Conservation (phyloP, 2,888 invertebrate species). For the Caenorhabditis zanzibari region DNA sequence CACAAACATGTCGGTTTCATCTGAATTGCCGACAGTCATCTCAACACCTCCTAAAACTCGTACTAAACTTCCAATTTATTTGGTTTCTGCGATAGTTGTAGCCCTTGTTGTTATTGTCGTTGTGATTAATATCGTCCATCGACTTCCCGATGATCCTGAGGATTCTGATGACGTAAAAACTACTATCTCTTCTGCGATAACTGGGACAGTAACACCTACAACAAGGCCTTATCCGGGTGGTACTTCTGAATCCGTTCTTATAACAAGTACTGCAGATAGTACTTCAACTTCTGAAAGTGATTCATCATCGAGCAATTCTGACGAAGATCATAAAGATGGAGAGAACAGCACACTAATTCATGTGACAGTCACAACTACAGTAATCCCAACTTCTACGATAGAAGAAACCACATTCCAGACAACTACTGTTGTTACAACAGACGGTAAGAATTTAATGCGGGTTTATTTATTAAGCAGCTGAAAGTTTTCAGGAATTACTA, state of each 20-base stretch:
- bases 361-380: slow-evolving; percentile 41
- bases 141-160: slow-evolving; percentile 40
- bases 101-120: slow-evolving; percentile 56
- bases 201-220: not conserved
- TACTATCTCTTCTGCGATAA: not conserved
- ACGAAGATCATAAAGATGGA: slow-evolving; percentile 44
- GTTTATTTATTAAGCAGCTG: too few species aligned
- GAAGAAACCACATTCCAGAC: slow-evolving; percentile 5
- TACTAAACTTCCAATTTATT: slow-evolving; percentile 57
- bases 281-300: slow-evolving; percentile 44
- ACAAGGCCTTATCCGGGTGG: not conserved
- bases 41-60: slow-evolving; percentile 56
- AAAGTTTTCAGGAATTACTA: not conserved
- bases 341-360: slow-evolving; percentile 39
- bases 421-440: not conserved
- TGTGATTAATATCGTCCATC: slow-evolving; percentile 59
- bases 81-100: slow-evolving; percentile 58
- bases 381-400: slow-evolving; percentile 1
- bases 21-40: slow-evolving; percentile 51
- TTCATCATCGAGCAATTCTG: slow-evolving; percentile 46
- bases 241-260: not conserved
- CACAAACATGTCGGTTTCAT: slow-evolving; percentile 54
- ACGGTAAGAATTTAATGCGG: not conserved
- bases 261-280: slow-evolving; percentile 20
- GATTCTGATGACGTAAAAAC: slow-evolving; percentile 3